Evolutionary conservation across 2,113 vertebrate genomes (phyloP).

Genomic region (Ia io): DNA sequence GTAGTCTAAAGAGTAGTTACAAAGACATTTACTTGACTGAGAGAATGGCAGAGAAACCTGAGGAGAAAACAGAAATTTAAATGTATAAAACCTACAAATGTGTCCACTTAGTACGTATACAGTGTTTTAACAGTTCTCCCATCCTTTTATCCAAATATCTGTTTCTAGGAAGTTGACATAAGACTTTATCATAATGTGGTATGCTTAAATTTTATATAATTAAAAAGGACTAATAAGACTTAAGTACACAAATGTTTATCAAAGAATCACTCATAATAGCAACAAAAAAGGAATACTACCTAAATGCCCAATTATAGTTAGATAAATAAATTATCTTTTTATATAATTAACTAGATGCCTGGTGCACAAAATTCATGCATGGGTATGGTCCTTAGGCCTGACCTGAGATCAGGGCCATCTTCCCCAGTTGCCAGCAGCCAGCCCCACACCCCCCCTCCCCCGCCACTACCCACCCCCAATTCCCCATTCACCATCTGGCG

Average conservation of each 20-base stretch:
- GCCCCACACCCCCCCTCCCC: accelerated
- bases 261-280: not conserved
- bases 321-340: slow-evolving; percentile 3
- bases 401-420: too few species aligned
- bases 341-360: not conserved
- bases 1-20: not conserved
- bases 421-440: too few species aligned
- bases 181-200: not conserved
- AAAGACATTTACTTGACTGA: not conserved
- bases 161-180: not conserved
- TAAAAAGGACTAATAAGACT: not conserved
- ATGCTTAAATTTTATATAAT: not conserved
- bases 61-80: not conserved
- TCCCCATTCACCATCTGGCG: accelerated
- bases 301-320: not conserved
- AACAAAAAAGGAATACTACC: not conserved
- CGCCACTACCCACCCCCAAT: too few species aligned
- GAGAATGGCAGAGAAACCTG: not conserved
- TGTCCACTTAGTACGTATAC: not conserved
- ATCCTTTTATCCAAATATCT: not conserved
- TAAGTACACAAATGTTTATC: not conserved
- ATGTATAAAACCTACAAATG: not conserved
- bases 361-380: accelerated
- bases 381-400: too few species aligned
- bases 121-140: not conserved